Conservation (phyloP, 1,140 invertebrate species). For the Apocrypta bakeri region DNA sequence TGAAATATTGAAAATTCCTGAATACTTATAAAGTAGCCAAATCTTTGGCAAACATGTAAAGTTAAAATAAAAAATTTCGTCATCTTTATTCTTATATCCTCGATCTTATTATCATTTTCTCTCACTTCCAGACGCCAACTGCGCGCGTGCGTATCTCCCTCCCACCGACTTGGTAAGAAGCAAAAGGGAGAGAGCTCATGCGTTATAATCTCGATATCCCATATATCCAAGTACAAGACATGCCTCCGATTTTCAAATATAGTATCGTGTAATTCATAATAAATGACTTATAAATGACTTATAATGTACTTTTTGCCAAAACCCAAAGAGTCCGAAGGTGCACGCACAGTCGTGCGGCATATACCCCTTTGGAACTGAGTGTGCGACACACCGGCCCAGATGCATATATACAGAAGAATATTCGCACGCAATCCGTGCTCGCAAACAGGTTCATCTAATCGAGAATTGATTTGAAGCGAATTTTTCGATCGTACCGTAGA, state of each 20-base stretch:
- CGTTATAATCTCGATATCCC: constrained; percentile 75
- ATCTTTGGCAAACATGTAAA: too few species aligned
- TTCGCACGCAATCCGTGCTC: background rate
- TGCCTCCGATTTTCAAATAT: constrained; percentile 74
- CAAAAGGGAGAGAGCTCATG: constrained; percentile 56
- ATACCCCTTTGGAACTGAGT: background rate
- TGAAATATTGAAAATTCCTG: too few species aligned
- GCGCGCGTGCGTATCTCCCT: constrained; percentile 9
- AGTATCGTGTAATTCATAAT: constrained; percentile 75
- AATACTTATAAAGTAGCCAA: too few species aligned
- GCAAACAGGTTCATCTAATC: background rate
- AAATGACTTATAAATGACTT: constrained; percentile 76
- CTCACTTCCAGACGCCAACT: constrained; percentile 43
- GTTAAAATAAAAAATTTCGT: too few species aligned
- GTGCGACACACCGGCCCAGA: background rate
- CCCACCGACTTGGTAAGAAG: constrained; percentile 22
- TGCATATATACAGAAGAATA: constrained; percentile 19
- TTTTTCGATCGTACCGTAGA: too few species aligned
- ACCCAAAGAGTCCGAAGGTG: constrained; percentile 3
- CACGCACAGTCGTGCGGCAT: constrained; percentile 57
- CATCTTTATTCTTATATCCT: constrained; percentile 24
- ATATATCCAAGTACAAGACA: constrained; percentile 73
- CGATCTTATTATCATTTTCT: constrained; percentile 24
- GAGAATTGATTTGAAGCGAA: too few species aligned
- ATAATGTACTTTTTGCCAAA: constrained; percentile 66